These are phyloP conservation scores for Piezodorus guildinii DNA, from an alignment of 1,140 invertebrate species.

Conservation along the genomic window DNA sequence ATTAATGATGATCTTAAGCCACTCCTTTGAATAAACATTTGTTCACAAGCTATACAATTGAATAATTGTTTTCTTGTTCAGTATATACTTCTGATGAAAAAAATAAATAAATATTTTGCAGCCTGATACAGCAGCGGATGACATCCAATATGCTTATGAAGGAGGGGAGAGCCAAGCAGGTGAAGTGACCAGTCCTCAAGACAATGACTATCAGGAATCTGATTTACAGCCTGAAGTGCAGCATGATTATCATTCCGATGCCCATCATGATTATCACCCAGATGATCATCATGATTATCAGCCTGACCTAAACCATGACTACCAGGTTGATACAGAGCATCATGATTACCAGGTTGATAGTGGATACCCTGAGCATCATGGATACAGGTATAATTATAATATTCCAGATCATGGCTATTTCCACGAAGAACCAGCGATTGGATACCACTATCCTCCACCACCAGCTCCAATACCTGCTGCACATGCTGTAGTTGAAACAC, in stretches of 20 bases:
- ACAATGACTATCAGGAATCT: too few species aligned
- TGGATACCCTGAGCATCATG: not conserved
- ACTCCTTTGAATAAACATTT: too few species aligned
- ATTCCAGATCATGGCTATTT: not conserved
- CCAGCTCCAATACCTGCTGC: constrained; percentile 2
- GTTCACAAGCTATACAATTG: too few species aligned
- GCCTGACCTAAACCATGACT: not conserved
- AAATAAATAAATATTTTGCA: too few species aligned
- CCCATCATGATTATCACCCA: not conserved
- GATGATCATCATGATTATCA: not conserved
- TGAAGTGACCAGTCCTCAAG: constrained; percentile 1
- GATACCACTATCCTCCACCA: constrained; percentile 17
- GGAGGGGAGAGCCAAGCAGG: constrained; percentile 12
- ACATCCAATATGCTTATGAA: constrained; percentile 18
- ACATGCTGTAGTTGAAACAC: not conserved
- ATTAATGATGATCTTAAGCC: too few species aligned
- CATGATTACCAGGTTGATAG: not conserved
- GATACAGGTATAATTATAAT: too few species aligned
- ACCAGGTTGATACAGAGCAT: not conserved
- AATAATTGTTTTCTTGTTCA: too few species aligned
- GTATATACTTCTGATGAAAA: too few species aligned
- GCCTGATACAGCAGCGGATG: not conserved
- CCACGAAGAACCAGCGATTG: not conserved
- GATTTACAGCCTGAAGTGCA: not conserved
- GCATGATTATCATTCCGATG: not conserved